These are phyloP conservation scores for Rhyzopertha dominica DNA, from an alignment of 1,140 invertebrate genomes.

Conservation along the genomic window DNA sequence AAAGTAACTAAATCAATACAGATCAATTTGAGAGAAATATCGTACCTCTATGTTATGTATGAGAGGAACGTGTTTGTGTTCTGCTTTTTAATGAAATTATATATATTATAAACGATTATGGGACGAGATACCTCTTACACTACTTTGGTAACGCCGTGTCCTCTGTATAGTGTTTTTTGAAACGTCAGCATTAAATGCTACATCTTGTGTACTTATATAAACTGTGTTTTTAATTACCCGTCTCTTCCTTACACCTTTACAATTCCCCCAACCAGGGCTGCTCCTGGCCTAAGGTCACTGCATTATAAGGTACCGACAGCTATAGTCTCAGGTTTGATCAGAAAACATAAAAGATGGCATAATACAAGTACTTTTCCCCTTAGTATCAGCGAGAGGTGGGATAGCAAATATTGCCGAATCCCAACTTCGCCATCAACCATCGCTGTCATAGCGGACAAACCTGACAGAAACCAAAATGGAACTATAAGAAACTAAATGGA, in stretches of 20 bases:
- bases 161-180: slow-evolving; percentile 62
- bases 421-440: too few species aligned
- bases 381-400: too few species aligned
- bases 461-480: too few species aligned
- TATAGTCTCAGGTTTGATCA: too few species aligned
- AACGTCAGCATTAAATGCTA: slow-evolving; percentile 62
- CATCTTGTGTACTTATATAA: slow-evolving; percentile 57
- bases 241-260: slow-evolving; percentile 35
- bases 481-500: too few species aligned
- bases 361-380: too few species aligned
- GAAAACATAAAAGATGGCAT: too few species aligned
- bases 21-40: slow-evolving; percentile 44
- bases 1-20: slow-evolving; percentile 43
- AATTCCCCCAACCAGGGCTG: slow-evolving; percentile 14
- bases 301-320: too few species aligned
- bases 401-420: too few species aligned
- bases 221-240: slow-evolving; percentile 47
- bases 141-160: slow-evolving; percentile 48
- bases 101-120: slow-evolving; percentile 43
- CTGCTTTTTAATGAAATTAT: slow-evolving; percentile 47
- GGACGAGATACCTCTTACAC: slow-evolving; percentile 44
- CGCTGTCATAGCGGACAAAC: too few species aligned
- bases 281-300: too few species aligned
- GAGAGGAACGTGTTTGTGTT: slow-evolving; percentile 47
- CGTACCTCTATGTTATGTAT: slow-evolving; percentile 48